phyloP scores from a whole-genome alignment of 2,888 invertebrate species.

The Thera britannica region DNA sequence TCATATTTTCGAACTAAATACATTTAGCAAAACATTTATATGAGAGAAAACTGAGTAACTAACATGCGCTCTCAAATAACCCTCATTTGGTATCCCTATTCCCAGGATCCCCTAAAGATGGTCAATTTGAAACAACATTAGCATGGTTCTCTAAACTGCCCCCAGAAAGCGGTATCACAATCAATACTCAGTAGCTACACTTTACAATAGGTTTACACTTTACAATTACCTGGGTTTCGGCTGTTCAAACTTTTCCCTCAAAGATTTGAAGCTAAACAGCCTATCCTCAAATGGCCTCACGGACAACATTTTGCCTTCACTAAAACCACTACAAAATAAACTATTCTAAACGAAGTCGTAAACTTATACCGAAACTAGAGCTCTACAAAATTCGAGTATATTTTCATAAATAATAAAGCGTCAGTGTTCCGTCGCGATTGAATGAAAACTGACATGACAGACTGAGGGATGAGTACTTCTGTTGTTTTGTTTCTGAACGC shows the following conservation, averaged over 20 bases:
- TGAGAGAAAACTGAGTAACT: too few relatives aligned
- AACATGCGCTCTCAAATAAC: too few relatives aligned
- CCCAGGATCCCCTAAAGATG: too few relatives aligned
- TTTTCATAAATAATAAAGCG: constrained; percentile 23
- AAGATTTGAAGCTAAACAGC: constrained; percentile 70
- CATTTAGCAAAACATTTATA: too few relatives aligned
- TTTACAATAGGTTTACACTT: background rate
- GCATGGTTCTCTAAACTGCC: too few relatives aligned
- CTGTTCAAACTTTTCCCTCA: constrained; percentile 75
- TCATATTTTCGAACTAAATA: too few relatives aligned
- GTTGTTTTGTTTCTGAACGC: constrained; percentile 31
- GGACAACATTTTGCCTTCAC: constrained; percentile 66
- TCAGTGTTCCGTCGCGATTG: constrained; percentile 34
- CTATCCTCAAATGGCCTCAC: constrained; percentile 65
- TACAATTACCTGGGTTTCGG: constrained; percentile 64
- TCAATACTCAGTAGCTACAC: background rate
- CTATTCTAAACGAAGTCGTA: constrained; percentile 16
- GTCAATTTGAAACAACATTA: too few relatives aligned
- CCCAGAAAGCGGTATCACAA: too few relatives aligned
- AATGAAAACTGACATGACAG: constrained; percentile 44
- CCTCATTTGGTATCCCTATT: too few relatives aligned
- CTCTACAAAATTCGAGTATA: constrained; percentile 31
- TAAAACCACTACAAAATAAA: constrained; percentile 31
- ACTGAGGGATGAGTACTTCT: constrained; percentile 27
- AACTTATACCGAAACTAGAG: constrained; percentile 28